Conservation (phyloP, 2,888 invertebrate species). For the Mesoligia furuncula region DNA sequence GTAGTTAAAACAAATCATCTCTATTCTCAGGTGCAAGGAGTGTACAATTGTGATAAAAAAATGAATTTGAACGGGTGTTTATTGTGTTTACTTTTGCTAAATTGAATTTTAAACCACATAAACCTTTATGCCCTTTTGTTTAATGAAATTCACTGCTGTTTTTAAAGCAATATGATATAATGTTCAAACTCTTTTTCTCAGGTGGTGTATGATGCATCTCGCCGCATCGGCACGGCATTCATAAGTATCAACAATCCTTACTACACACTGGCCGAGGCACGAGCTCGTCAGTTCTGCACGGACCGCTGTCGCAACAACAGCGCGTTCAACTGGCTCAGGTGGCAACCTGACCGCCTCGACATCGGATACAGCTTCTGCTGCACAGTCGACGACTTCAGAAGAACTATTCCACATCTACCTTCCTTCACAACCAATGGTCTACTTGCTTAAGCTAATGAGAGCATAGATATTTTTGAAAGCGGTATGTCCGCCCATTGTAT, state of each 20-base stretch:
- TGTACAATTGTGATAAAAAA: not conserved
- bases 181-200: slow-evolving; percentile 62
- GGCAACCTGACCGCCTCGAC: slow-evolving; percentile 87
- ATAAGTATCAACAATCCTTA: slow-evolving; percentile 92
- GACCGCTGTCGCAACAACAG: slow-evolving; percentile 90
- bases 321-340: slow-evolving; percentile 91
- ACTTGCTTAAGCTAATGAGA: slow-evolving; percentile 65
- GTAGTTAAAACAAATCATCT: not conserved
- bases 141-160: not conserved
- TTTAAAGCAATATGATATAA: not conserved
- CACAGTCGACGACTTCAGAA: slow-evolving; percentile 89
- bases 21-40: not conserved
- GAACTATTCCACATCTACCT: slow-evolving; percentile 89
- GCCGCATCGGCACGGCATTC: slow-evolving; percentile 90
- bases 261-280: slow-evolving; percentile 81
- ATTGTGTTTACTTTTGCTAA: not conserved
- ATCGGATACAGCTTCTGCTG: slow-evolving; percentile 92
- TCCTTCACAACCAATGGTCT: slow-evolving; percentile 85
- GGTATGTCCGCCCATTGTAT: too few relatives aligned
- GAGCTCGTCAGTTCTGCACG: slow-evolving; percentile 86
- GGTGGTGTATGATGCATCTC: slow-evolving; percentile 89
- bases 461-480: not conserved
- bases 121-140: not conserved
- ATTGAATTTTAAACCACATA: not conserved
- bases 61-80: not conserved